Conservation (phyloP, 2,113 vertebrate species). For the Chunga burmeisteri region DNA sequence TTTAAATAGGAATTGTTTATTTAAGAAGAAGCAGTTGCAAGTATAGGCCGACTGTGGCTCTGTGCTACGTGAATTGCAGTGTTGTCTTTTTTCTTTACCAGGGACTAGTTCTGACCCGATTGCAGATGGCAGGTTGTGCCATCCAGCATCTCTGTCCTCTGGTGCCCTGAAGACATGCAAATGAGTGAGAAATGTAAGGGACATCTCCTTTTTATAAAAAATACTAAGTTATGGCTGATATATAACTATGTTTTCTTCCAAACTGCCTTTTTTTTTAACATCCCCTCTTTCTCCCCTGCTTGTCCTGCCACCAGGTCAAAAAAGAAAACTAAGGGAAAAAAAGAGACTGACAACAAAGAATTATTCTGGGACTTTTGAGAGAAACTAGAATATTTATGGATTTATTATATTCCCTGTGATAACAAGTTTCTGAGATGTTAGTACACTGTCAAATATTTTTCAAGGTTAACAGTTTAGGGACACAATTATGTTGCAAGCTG, state of each 20-base stretch:
- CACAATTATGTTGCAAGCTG: conserved; percentile 55
- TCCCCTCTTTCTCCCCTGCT: background rate
- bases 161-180: background rate
- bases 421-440: conserved; percentile 49
- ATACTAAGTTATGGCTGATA: background rate
- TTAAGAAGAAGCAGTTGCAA: background rate
- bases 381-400: conserved; percentile 30
- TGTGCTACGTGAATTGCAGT: background rate
- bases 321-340: background rate
- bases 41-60: background rate
- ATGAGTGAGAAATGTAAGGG: background rate
- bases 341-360: background rate
- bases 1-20: background rate
- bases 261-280: background rate
- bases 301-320: background rate
- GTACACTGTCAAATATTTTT: conserved; percentile 55
- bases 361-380: background rate
- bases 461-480: conserved; percentile 68
- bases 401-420: conserved; percentile 34
- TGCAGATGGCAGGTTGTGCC: background rate
- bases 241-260: background rate
- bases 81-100: background rate
- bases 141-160: background rate
- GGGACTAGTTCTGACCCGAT: background rate
- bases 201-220: background rate